Evolutionary conservation across 2,888 invertebrate species (phyloP).

Genomic region (Oxycera nigricornis): DNA sequence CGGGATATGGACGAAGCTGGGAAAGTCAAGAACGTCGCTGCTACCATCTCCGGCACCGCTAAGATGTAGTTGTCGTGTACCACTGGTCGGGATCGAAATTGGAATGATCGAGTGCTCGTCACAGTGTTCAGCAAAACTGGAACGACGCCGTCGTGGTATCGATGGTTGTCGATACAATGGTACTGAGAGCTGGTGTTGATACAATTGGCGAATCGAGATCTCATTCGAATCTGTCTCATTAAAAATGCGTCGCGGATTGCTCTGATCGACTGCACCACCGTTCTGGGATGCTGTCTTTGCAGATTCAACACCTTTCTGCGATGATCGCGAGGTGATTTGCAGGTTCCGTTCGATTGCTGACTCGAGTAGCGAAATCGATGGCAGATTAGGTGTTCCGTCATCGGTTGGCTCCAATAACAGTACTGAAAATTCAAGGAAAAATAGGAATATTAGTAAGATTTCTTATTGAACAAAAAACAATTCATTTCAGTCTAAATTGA

Average conservation of each 20-base stretch:
- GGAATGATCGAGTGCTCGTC: constrained; percentile 21
- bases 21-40: neutral
- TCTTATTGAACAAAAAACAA: no score
- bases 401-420: constrained; percentile 49
- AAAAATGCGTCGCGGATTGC: neutral
- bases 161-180: constrained; percentile 40
- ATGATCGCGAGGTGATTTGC: constrained; percentile 30
- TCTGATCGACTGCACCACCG: neutral
- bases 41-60: neutral
- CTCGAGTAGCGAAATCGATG: constrained; percentile 44
- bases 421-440: constrained; percentile 33
- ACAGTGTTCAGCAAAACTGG: constrained; percentile 38
- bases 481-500: no score
- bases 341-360: constrained; percentile 39
- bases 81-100: neutral
- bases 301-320: constrained; percentile 17
- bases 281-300: constrained; percentile 1
- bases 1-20: constrained; percentile 28
- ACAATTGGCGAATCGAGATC: constrained; percentile 35
- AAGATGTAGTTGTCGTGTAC: neutral
- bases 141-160: constrained; percentile 42
- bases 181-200: constrained; percentile 45
- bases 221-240: constrained; percentile 41
- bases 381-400: constrained; percentile 47
- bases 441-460: no score